Conservation (phyloP, 2,113 vertebrate species). For the Phalacrocorax aristotelis region DNA sequence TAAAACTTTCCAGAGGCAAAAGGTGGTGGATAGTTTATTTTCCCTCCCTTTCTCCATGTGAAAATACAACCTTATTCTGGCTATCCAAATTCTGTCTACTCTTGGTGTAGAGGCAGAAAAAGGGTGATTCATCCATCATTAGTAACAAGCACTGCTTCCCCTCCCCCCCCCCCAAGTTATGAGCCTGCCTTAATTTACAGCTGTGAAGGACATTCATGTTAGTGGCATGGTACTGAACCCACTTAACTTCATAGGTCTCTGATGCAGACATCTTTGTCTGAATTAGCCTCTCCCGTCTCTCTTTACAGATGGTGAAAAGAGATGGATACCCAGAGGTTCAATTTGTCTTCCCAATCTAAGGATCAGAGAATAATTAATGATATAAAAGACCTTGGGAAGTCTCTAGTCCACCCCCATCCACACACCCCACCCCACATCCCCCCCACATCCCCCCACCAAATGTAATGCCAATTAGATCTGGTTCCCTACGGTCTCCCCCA, state of each 20-base stretch:
- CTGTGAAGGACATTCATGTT: not conserved
- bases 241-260: not conserved
- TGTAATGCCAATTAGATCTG: not conserved
- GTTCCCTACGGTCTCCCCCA: not conserved
- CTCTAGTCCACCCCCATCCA: not conserved
- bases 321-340: not conserved
- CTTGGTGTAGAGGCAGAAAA: not conserved
- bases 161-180: not conserved
- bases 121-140: not conserved
- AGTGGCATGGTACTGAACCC: not conserved
- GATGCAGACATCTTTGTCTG: not conserved
- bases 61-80: not conserved
- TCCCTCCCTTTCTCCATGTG: not conserved
- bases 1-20: not conserved
- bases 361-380: not conserved
- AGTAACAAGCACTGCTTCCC: not conserved
- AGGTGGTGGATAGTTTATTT: fast-evolving
- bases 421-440: no score
- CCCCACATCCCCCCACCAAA: not conserved
- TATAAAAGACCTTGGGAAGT: not conserved
- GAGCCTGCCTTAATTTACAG: not conserved
- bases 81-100: not conserved
- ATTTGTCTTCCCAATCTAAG: not conserved
- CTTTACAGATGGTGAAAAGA: not conserved
- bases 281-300: not conserved